Percentiles rank a stretch among this genome's conserved stretches.
These are phyloP conservation scores for Pantala flavescens DNA, from an alignment of 1,140 invertebrate species.

Conservation along the genomic window DNA sequence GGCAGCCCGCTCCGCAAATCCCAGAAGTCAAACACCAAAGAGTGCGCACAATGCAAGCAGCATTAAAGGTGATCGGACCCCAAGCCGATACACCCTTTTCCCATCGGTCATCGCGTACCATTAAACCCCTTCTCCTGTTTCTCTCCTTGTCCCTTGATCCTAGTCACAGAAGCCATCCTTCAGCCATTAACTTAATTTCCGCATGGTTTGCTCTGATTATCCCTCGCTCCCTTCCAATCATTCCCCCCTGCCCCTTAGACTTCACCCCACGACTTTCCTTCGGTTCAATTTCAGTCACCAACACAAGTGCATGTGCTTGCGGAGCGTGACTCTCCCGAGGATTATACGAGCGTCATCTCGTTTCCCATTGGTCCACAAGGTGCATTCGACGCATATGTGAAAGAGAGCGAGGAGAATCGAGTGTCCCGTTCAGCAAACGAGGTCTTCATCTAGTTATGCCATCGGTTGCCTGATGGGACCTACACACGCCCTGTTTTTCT, in stretches of 20 bases:
- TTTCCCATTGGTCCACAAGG: neutral
- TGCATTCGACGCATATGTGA: neutral
- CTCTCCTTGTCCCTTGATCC: neutral
- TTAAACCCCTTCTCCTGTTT: neutral
- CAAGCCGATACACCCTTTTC: too few species aligned
- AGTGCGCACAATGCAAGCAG: too few species aligned
- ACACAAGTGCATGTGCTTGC: neutral
- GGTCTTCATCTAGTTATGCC: neutral
- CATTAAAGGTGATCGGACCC: too few species aligned
- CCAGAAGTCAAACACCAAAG: too few species aligned
- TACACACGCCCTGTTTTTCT: too few species aligned
- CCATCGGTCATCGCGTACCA: too few species aligned
- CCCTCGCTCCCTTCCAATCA: neutral
- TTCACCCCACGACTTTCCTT: neutral
- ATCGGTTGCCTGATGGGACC: too few species aligned
- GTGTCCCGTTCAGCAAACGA: neutral
- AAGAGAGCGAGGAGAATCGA: neutral
- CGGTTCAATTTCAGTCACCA: constrained; percentile 5
- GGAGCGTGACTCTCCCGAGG: neutral
- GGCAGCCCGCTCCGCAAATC: too few species aligned
- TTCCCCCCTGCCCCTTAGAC: neutral
- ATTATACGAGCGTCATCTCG: neutral
- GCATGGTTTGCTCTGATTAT: neutral
- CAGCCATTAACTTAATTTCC: neutral
- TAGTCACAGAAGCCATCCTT: neutral